These are phyloP conservation scores for Anguilla obscura DNA, from an alignment of 2,797 vertebrate species.

Conservation along the genomic window DNA sequence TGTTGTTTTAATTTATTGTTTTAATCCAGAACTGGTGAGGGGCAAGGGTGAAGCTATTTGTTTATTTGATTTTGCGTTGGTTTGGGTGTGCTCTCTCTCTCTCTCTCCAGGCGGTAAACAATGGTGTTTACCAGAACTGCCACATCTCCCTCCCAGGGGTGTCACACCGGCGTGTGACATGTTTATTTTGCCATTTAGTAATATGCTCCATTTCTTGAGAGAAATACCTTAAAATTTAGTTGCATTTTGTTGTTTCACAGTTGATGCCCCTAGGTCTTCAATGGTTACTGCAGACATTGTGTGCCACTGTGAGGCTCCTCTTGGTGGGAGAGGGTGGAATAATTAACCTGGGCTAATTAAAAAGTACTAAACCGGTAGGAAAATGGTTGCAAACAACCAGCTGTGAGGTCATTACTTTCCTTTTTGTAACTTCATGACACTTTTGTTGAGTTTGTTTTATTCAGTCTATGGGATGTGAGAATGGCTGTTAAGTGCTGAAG, in stretches of 20 bases:
- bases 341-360: not conserved
- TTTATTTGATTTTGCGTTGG: too few relatives aligned
- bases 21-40: too few relatives aligned
- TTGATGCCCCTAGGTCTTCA: not conserved
- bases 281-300: not conserved
- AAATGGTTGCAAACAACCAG: not conserved
- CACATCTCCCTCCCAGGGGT: too few relatives aligned
- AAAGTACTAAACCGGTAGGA: not conserved
- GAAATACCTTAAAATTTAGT: not conserved
- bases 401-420: not conserved
- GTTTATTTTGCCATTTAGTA: too few relatives aligned
- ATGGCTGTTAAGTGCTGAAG: not conserved
- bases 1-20: too few relatives aligned
- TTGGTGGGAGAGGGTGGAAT: not conserved
- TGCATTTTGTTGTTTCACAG: not conserved
- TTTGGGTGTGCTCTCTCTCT: too few relatives aligned
- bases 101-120: too few relatives aligned
- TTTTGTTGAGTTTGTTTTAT: not conserved
- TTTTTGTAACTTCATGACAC: not conserved
- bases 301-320: not conserved
- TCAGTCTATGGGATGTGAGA: not conserved
- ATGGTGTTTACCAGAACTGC: too few relatives aligned
- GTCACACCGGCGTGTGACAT: too few relatives aligned
- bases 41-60: too few relatives aligned
- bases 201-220: not conserved